Evolutionary conservation across 1,140 invertebrate genomes (phyloP), one percentile per base, ranked within the genome.

Genomic region (Hycleus cichorii): DNA sequence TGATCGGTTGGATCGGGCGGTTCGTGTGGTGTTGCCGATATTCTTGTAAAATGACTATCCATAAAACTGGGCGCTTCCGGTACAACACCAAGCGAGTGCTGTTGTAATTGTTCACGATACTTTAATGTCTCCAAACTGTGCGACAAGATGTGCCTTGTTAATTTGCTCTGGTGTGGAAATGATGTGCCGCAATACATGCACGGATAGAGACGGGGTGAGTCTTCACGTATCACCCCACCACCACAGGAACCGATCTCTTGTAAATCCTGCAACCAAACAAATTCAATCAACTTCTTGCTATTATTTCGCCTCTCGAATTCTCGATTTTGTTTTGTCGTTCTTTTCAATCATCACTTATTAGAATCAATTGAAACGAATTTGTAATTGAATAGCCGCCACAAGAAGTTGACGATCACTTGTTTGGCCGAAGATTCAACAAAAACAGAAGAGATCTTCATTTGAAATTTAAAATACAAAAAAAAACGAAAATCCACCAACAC

Each of bases 321-420:
- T 44, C 44, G 42, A 25, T 18, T 26, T 50, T 12, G 42, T 27
- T 12, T 32, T 32, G 18, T 18, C 18, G 18, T 18, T 18, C 18
- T 18, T 18, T 18, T 18, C 18, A 18, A 18, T 18, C 18, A 18
- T 18, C 18, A 7, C 7, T 32, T 5, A 32, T 32, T 32, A 32
- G 32, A 32, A 32, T 5, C 58, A 57, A 49, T 47, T 63, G 59
- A 44, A 18, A 18, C 18, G 18, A 18, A 18, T 18, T 18, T 18
- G 18, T 18, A 18, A 18, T 18, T 32, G 4, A 32, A 59, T 51
- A 40, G 58, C 59, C 54, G 55, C 61, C 65, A 69, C 87, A 88
- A 92, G 90, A 92, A 91, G 90, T 92, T 92, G 89, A 92, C 89
- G 89, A 85, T 91, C 88, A 90, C 89, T 89, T 88, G 87, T 87